phyloP scores from a whole-genome alignment of 2,113 vertebrate species.

The Hippolais icterina region DNA sequence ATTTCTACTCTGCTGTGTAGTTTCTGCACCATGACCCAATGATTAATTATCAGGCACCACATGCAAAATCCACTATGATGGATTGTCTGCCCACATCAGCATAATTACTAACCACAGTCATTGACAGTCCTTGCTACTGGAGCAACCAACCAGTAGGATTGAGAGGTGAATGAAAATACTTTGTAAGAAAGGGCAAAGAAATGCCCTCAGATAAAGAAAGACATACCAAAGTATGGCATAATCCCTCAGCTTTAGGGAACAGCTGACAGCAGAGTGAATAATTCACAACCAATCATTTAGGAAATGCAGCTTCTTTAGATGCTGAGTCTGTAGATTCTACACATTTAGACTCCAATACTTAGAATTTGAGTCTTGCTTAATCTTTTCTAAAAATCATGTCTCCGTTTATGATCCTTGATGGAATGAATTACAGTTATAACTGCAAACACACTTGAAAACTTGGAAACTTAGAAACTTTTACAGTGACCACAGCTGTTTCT shows the following conservation, averaged over 20 bases:
- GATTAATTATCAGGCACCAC: conserved; percentile 67
- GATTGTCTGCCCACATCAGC: conserved; percentile 48
- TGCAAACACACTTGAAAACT: background rate
- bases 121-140: conserved; percentile 39
- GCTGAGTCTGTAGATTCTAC: background rate
- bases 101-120: conserved; percentile 61
- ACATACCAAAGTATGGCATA: background rate
- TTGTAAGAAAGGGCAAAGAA: background rate
- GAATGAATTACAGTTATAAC: background rate
- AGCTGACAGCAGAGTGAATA: background rate
- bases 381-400: background rate
- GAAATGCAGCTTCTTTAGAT: background rate
- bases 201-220: background rate
- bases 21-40: conserved; percentile 35
- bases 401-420: background rate
- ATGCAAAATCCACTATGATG: conserved; percentile 66
- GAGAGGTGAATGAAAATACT: conserved; percentile 17
- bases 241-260: background rate
- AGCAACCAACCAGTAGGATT: conserved; percentile 1
- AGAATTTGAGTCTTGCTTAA: background rate
- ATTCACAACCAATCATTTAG: background rate
- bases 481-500: background rate
- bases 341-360: background rate
- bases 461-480: background rate
- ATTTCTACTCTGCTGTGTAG: conserved; percentile 58